Evolutionary conservation across 2,113 vertebrate genomes (phyloP).

Genomic region (Sorex araneus): DNA sequence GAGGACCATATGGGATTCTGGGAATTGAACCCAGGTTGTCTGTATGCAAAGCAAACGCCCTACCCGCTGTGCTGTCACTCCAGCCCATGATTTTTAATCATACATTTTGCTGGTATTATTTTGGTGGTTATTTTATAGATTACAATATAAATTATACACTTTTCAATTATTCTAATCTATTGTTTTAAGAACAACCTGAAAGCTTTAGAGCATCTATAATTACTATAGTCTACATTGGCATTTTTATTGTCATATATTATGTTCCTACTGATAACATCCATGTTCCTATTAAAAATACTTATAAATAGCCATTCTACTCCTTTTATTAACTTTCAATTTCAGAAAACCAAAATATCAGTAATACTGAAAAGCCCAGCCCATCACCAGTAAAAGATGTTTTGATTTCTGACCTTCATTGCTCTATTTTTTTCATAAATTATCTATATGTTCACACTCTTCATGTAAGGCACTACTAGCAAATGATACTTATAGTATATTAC

Average conservation of each 20-base stretch:
- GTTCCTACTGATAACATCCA: not conserved
- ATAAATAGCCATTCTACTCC: not conserved
- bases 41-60: too few relatives aligned
- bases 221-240: not conserved
- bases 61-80: too few relatives aligned
- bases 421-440: slow-evolving; percentile 21
- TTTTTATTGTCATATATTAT: slow-evolving; percentile 6
- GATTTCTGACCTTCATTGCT: not conserved
- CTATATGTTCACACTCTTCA: not conserved
- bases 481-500: not conserved
- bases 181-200: slow-evolving; percentile 22
- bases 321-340: slow-evolving; percentile 11
- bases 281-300: not conserved
- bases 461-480: not conserved
- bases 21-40: too few relatives aligned
- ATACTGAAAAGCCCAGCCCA: not conserved
- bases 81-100: not conserved
- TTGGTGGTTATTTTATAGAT: slow-evolving; percentile 15
- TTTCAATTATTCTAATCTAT: slow-evolving; percentile 52
- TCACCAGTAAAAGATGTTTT: not conserved
- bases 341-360: slow-evolving; percentile 23
- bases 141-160: not conserved
- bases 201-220: not conserved
- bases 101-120: not conserved
- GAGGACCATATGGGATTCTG: too few relatives aligned